These are phyloP conservation scores for Hofmannophila pseudospretella DNA, from an alignment of 2,888 invertebrate genomes.

Conservation along the genomic window DNA sequence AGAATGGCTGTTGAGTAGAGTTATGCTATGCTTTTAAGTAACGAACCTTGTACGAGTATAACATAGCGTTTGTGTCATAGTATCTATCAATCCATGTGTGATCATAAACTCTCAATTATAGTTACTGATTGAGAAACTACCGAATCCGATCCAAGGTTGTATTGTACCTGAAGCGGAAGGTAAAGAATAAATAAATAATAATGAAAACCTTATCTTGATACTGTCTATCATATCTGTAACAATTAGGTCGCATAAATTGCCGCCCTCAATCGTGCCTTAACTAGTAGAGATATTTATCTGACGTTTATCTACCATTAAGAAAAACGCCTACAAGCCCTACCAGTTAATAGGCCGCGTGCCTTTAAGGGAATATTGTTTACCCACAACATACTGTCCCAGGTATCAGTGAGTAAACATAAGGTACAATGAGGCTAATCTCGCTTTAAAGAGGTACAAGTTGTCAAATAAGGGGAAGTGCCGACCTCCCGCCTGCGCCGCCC, in stretches of 20 bases:
- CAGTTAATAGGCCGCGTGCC: constrained; percentile 27
- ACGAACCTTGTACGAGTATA: too few relatives aligned
- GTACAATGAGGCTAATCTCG: constrained; percentile 44
- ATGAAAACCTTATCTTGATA: neutral
- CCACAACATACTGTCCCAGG: constrained; percentile 17
- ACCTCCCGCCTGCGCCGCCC: constrained; percentile 38
- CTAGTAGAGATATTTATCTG: constrained; percentile 37
- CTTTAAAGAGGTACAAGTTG: constrained; percentile 35
- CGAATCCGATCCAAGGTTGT: too few relatives aligned
- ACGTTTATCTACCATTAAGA: constrained; percentile 39
- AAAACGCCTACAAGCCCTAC: constrained; percentile 31
- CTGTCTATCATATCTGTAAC: constrained; percentile 15
- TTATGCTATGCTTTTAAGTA: too few relatives aligned
- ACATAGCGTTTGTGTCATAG: too few relatives aligned
- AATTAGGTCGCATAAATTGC: constrained; percentile 24
- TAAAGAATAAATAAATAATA: neutral
- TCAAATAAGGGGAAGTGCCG: constrained; percentile 46
- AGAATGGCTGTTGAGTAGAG: too few relatives aligned
- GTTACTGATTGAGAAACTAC: too few relatives aligned
- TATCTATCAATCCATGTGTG: too few relatives aligned
- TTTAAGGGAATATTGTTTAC: constrained; percentile 32
- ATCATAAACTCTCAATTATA: too few relatives aligned
- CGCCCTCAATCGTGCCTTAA: constrained; percentile 14
- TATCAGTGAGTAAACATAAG: constrained; percentile 25
- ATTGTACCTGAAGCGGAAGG: too few relatives aligned